phyloP scores from a whole-genome alignment of 2,797 vertebrate genomes.

The Chelon labrosus region DNA sequence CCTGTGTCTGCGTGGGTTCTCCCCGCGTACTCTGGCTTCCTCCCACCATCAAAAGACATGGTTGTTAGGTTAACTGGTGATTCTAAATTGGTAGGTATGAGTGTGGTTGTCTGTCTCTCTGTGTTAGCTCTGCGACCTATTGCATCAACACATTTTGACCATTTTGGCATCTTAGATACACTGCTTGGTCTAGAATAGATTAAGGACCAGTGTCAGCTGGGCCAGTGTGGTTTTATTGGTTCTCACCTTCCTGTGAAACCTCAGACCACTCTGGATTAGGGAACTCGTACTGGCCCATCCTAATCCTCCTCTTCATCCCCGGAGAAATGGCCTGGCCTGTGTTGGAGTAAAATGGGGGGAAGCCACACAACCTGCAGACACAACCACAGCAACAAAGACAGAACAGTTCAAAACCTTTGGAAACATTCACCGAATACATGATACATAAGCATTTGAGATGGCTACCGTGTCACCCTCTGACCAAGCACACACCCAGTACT shows the following conservation, averaged over 20 bases:
- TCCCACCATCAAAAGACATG: too few species aligned
- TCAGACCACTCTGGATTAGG: constrained; percentile 97
- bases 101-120: too few species aligned
- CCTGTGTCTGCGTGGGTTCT: too few species aligned
- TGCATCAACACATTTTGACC: too few species aligned
- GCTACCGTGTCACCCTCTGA: not conserved
- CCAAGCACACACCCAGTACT: constrained; percentile 77
- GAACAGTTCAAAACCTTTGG: not conserved
- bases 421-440: not conserved
- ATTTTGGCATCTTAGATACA: too few species aligned
- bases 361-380: constrained; percentile 91
- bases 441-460: not conserved
- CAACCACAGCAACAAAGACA: not conserved
- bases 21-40: too few species aligned
- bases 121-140: too few species aligned
- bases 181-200: too few species aligned
- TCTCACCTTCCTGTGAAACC: constrained; percentile 94
- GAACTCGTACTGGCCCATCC: constrained; percentile 97
- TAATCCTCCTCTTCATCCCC: constrained; percentile 97
- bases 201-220: not conserved
- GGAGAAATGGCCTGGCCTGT: constrained; percentile 98
- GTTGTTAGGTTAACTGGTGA: too few species aligned
- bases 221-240: not conserved
- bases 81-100: too few species aligned
- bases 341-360: constrained; percentile 98